A percentile compares a stretch with the other conserved stretches of the same genome.
These are phyloP conservation scores for Leucoraja ocellata DNA, from an alignment of 2,797 vertebrate genomes.

Conservation along the genomic window DNA sequence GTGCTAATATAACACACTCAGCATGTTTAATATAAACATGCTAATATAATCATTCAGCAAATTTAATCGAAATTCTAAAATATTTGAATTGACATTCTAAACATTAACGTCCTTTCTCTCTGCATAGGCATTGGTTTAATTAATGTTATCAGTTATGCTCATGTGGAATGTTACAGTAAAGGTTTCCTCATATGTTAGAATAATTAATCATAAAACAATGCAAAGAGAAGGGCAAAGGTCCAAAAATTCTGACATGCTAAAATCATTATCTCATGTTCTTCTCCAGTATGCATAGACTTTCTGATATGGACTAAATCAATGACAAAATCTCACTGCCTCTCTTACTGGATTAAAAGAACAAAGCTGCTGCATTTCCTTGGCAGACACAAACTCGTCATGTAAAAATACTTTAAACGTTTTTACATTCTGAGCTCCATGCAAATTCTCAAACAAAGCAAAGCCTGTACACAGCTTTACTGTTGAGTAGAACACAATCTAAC, in stretches of 20 bases:
- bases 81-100: neutral
- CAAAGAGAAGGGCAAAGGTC: neutral
- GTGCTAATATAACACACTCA: neutral
- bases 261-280: neutral
- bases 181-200: neutral
- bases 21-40: neutral
- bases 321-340: too few species aligned
- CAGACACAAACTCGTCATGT: too few species aligned
- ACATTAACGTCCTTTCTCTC: neutral
- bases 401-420: neutral
- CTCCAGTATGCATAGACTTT: too few species aligned
- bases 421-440: neutral
- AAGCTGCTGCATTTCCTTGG: too few species aligned
- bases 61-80: neutral
- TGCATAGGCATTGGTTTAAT: neutral
- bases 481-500: neutral
- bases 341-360: too few species aligned
- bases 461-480: neutral
- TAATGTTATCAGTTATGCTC: neutral
- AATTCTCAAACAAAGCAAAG: neutral
- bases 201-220: neutral
- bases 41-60: neutral
- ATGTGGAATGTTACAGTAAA: neutral
- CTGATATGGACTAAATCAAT: neutral
- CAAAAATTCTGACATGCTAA: neutral